A percentile compares a stretch with the other conserved stretches of the same genome.
These are phyloP conservation scores for Ptychochromis oligacanthus DNA, from an alignment of 2,113 vertebrate species.

Conservation along the genomic window DNA sequence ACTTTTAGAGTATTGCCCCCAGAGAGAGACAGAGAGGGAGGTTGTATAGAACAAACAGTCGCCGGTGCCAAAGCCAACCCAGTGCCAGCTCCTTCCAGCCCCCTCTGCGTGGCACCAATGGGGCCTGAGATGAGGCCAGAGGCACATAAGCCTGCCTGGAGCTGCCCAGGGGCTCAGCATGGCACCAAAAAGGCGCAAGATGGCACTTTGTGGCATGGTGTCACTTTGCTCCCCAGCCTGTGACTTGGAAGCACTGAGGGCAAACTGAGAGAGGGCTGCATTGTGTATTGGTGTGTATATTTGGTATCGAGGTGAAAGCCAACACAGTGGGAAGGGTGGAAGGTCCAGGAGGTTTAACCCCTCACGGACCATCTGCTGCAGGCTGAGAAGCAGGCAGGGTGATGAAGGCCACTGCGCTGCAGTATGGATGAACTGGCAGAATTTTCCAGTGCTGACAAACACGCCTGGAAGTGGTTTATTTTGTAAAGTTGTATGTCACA, in stretches of 20 bases:
- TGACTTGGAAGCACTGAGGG: slow-evolving; percentile 42
- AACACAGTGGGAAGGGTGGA: slow-evolving; percentile 47
- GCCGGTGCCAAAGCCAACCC: slow-evolving; percentile 21
- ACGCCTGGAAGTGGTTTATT: not conserved
- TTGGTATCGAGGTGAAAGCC: slow-evolving; percentile 55
- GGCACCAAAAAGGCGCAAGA: slow-evolving; percentile 48
- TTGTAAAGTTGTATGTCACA: not conserved
- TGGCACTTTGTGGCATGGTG: slow-evolving; percentile 52
- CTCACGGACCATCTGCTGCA: slow-evolving; percentile 59
- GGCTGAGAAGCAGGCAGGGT: slow-evolving; percentile 15
- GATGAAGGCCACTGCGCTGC: slow-evolving; percentile 22
- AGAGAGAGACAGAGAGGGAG: slow-evolving; percentile 14
- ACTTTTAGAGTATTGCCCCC: slow-evolving; percentile 22
- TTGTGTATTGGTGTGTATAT: slow-evolving; percentile 57
- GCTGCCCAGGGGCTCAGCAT: slow-evolving; percentile 46
- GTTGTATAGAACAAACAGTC: slow-evolving; percentile 41
- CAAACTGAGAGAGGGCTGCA: slow-evolving; percentile 28
- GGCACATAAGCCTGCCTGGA: slow-evolving; percentile 29
- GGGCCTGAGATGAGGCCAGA: slow-evolving; percentile 55
- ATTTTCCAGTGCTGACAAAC: not conserved
- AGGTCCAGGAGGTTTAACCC: slow-evolving; percentile 64
- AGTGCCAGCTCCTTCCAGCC: slow-evolving; percentile 33
- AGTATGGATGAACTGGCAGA: slow-evolving; percentile 42
- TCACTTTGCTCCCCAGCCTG: slow-evolving; percentile 29
- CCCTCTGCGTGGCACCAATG: slow-evolving; percentile 16